phyloP scores from a whole-genome alignment of 2,113 vertebrate species.

The Thinocorus orbignyianus region DNA sequence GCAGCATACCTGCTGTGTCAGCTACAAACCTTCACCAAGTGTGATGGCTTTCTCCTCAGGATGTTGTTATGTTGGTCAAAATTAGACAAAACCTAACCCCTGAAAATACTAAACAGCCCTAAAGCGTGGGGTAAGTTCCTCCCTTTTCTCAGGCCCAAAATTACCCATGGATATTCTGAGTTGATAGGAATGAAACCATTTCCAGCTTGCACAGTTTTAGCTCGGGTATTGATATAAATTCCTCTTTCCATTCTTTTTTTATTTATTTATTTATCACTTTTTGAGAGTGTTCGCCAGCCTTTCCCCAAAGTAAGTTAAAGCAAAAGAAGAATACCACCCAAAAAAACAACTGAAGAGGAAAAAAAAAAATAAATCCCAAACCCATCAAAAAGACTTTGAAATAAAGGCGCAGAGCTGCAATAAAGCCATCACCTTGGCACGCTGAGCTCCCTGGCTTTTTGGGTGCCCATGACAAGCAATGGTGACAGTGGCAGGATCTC shows the following conservation, averaged over 20 bases:
- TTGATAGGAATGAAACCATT: background rate
- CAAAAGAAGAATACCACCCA: background rate
- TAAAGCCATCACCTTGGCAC: background rate
- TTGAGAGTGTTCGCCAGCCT: background rate
- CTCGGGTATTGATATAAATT: background rate
- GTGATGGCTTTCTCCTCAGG: background rate
- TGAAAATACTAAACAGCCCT: background rate
- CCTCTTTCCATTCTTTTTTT: background rate
- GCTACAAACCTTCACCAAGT: background rate
- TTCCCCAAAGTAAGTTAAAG: background rate
- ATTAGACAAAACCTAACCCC: background rate
- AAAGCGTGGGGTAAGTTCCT: background rate
- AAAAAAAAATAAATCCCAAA: background rate
- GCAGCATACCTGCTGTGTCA: background rate
- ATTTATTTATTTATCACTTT: background rate
- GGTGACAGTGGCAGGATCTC: background rate
- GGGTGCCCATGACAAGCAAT: background rate
- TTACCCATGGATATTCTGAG: background rate
- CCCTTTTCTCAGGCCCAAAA: background rate
- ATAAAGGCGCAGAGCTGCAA: background rate
- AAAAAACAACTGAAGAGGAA: background rate
- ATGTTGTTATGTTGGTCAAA: background rate
- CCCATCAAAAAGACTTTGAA: background rate
- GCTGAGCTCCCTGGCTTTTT: background rate
- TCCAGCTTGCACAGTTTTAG: background rate